These are phyloP conservation scores for Denticeps clupeoides DNA, from an alignment of 2,797 vertebrate genomes.

Conservation along the genomic window DNA sequence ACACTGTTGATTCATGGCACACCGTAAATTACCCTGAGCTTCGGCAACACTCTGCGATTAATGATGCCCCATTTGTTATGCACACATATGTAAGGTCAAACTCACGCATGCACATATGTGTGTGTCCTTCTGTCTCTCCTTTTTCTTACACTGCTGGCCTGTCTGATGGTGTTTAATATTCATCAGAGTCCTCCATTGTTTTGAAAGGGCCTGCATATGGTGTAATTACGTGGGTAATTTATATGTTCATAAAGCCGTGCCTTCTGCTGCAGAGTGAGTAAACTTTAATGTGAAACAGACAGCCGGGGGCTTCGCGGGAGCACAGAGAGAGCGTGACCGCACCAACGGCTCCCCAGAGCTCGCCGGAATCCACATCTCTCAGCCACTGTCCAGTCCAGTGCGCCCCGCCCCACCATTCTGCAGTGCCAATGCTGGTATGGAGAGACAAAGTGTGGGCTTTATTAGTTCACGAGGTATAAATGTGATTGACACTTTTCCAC, in stretches of 20 bases:
- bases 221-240: constrained; percentile 58
- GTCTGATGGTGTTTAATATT: constrained; percentile 53
- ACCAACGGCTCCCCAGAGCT: constrained; percentile 41
- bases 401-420: too few relatives aligned
- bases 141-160: too few relatives aligned
- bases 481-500: too few relatives aligned
- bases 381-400: constrained; percentile 20
- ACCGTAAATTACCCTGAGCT: constrained; percentile 18
- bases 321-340: constrained; percentile 44
- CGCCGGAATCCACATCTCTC: constrained; percentile 33
- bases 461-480: too few relatives aligned
- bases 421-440: too few relatives aligned
- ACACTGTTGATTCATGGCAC: constrained; percentile 19
- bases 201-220: constrained; percentile 55
- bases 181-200: constrained; percentile 52
- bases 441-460: too few relatives aligned
- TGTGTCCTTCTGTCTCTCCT: constrained; percentile 30
- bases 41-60: constrained; percentile 7
- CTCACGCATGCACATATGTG: constrained; percentile 5
- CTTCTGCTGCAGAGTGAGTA: constrained; percentile 49
- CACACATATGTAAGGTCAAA: constrained; percentile 11
- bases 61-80: constrained; percentile 21
- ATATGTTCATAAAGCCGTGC: constrained; percentile 56
- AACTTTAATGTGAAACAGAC: constrained; percentile 55
- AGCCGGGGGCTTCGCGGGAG: constrained; percentile 40